A percentile compares a stretch with the other conserved stretches of the same genome.
Evolutionary conservation across 2,113 vertebrate genomes (phyloP).

Genomic region (Arizona elegans): DNA sequence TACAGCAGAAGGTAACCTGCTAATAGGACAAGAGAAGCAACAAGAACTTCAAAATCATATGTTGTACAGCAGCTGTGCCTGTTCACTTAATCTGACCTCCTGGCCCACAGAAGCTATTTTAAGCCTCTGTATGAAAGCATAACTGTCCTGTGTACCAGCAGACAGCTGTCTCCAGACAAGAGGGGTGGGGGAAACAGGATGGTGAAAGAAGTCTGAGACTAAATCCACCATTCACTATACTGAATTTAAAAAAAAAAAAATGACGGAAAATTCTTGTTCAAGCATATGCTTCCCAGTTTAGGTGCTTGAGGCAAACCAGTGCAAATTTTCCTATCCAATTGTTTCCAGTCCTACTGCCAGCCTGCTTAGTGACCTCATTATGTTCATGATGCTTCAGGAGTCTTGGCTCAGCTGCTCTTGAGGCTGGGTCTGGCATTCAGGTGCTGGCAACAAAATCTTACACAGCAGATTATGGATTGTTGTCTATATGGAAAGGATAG

Average conservation of each 20-base stretch:
- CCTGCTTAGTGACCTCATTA: neutral
- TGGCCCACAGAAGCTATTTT: neutral
- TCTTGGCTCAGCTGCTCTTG: neutral
- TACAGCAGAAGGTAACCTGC: neutral
- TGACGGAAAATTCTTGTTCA: neutral
- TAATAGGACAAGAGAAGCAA: neutral
- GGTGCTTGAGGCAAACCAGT: neutral
- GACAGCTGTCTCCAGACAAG: neutral
- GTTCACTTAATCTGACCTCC: slow-evolving; percentile 2
- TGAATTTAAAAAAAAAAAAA: neutral
- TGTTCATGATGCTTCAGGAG: neutral
- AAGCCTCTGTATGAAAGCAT: neutral
- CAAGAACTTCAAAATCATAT: neutral
- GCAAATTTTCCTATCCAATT: neutral
- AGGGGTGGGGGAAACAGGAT: neutral
- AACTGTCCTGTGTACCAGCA: neutral
- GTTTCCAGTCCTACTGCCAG: neutral
- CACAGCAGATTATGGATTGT: neutral
- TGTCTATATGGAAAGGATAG: neutral
- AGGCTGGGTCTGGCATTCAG: neutral
- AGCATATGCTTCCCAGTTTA: neutral
- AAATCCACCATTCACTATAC: neutral
- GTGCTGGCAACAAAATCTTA: neutral
- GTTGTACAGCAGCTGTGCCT: neutral
- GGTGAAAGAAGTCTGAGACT: neutral